Conservation (phyloP, 2,797 vertebrate genomes). For the Muscicapa striata region DNA sequence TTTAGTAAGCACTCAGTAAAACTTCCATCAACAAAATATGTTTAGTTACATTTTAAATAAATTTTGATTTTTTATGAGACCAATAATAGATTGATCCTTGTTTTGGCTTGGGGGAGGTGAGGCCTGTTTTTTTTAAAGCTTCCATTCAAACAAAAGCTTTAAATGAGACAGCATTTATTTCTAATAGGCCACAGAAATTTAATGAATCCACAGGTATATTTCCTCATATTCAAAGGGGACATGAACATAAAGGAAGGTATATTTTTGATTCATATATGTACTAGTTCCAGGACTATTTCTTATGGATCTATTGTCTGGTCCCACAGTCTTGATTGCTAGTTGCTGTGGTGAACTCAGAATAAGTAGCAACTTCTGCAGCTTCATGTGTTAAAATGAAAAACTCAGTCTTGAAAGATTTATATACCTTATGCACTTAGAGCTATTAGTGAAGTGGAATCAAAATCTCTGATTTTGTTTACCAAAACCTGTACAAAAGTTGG, state of each 20-base stretch:
- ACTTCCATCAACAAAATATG: neutral
- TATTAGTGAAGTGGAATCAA: neutral
- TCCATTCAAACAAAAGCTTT: neutral
- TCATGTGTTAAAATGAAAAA: neutral
- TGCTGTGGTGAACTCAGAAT: neutral
- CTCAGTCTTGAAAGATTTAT: neutral
- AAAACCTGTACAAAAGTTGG: neutral
- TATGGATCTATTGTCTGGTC: neutral
- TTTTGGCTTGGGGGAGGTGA: no score
- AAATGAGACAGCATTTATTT: neutral
- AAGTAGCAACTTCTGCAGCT: neutral
- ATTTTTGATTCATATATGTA: neutral
- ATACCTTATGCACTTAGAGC: neutral
- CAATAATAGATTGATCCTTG: neutral
- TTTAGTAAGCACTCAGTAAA: neutral
- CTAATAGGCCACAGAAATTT: neutral
- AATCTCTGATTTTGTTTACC: neutral
- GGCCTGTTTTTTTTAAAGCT: neutral
- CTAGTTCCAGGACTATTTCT: neutral
- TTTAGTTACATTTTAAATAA: constrained; percentile 44
- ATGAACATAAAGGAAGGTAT: neutral
- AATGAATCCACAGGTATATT: neutral
- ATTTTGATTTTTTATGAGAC: neutral
- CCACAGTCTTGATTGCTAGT: neutral
- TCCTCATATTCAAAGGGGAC: neutral